Evolutionary conservation across 2,888 invertebrate genomes (phyloP).

Genomic region (Maniola hyperantus): DNA sequence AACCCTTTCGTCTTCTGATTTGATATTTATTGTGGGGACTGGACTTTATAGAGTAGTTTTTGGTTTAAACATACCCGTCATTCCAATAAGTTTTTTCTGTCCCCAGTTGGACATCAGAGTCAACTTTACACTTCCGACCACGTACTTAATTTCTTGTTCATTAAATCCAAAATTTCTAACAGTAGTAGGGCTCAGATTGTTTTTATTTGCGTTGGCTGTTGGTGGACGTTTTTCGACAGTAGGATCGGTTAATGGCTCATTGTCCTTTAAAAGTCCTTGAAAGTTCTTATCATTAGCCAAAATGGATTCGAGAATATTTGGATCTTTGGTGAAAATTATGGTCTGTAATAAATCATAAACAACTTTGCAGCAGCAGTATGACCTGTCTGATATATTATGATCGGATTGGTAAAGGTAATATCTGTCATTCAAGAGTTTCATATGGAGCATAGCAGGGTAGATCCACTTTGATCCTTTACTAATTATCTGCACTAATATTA

Average conservation of each 20-base stretch:
- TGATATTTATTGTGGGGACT: too few species aligned
- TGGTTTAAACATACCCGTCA: slow-evolving; percentile 70
- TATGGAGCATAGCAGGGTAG: not conserved
- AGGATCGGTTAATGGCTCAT: slow-evolving; percentile 56
- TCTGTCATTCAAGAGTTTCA: too few species aligned
- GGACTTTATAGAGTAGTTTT: too few species aligned
- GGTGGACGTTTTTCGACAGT: slow-evolving; percentile 80
- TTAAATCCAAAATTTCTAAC: slow-evolving; percentile 48
- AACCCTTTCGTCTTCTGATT: too few species aligned
- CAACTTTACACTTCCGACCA: slow-evolving; percentile 75
- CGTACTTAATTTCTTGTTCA: slow-evolving; percentile 58
- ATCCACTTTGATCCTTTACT: too few species aligned
- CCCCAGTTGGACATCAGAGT: slow-evolving; percentile 86
- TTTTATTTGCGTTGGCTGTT: slow-evolving; percentile 77
- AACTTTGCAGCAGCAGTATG: too few species aligned
- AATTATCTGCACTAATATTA: too few species aligned
- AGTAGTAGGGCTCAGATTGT: slow-evolving; percentile 53
- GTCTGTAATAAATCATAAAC: slow-evolving; percentile 81
- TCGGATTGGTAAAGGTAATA: too few species aligned
- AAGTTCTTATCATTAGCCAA: slow-evolving; percentile 70
- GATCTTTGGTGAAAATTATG: slow-evolving; percentile 91
- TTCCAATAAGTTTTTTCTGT: slow-evolving; percentile 81
- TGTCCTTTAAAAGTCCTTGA: slow-evolving; percentile 68
- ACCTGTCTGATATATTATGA: not conserved
- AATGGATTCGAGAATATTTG: slow-evolving; percentile 84